Evolutionary conservation across 2,113 vertebrate genomes (phyloP).

Genomic region (Orthonyx spaldingii): DNA sequence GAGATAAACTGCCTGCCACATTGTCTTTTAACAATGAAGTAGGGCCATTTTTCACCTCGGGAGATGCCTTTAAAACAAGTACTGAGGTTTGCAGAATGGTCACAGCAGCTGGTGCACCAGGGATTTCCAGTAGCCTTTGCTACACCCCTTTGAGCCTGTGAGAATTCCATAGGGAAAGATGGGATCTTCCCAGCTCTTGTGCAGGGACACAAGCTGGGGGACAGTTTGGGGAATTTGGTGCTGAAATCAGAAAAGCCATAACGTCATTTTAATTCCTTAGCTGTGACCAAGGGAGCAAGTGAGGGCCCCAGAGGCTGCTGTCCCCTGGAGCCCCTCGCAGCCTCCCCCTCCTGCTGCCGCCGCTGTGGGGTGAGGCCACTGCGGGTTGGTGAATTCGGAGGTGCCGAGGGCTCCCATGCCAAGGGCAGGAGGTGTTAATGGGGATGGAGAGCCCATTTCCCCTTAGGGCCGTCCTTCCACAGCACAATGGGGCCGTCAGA

Average conservation of each 20-base stretch:
- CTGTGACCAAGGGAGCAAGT: neutral
- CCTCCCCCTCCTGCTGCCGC: neutral
- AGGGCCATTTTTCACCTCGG: neutral
- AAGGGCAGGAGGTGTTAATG: neutral
- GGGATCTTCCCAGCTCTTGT: neutral
- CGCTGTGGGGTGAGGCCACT: neutral
- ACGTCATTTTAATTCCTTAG: neutral
- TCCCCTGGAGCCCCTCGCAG: neutral
- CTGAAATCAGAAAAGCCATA: neutral
- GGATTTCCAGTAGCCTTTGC: neutral
- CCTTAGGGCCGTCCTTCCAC: no score
- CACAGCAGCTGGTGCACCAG: neutral
- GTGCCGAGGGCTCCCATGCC: neutral
- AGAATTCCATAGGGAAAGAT: neutral
- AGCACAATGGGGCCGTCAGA: neutral
- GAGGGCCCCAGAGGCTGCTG: neutral
- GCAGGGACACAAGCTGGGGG: neutral
- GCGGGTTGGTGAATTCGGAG: neutral
- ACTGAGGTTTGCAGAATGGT: neutral
- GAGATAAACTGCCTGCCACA: slow-evolving; percentile 38
- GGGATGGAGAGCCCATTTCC: neutral
- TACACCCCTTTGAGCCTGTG: neutral
- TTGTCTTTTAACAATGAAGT: slow-evolving; percentile 37
- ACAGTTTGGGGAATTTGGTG: fast-evolving
- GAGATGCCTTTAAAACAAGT: neutral